Percentiles rank a stretch among this genome's conserved stretches.
Evolutionary conservation across 2,113 vertebrate species (phyloP).

Genomic region (Ophthalmolycus amberensis): DNA sequence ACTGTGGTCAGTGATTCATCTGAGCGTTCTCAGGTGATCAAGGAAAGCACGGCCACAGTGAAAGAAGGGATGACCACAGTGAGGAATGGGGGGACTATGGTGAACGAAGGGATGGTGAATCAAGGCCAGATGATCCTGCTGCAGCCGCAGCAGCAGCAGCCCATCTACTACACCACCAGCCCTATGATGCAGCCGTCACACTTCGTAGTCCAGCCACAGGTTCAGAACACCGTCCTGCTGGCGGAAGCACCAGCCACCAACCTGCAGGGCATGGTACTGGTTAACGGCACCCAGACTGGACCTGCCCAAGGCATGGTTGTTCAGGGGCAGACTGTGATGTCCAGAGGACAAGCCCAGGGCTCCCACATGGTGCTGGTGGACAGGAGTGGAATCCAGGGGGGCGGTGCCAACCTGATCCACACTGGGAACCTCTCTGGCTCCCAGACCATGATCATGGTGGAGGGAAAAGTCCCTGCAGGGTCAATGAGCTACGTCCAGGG

Average conservation of each 20-base stretch:
- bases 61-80: slow-evolving; percentile 14
- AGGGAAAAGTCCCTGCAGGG: slow-evolving; percentile 54
- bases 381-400: neutral
- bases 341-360: slow-evolving; percentile 30
- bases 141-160: slow-evolving; percentile 75
- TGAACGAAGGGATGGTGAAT: slow-evolving; percentile 23
- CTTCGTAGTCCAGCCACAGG: slow-evolving; percentile 72
- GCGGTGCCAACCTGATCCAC: slow-evolving; percentile 49
- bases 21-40: slow-evolving; percentile 32
- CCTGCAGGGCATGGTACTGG: slow-evolving; percentile 70
- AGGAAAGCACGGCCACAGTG: neutral
- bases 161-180: slow-evolving; percentile 71
- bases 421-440: slow-evolving; percentile 65
- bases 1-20: slow-evolving; percentile 47
- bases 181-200: slow-evolving; percentile 72
- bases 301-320: slow-evolving; percentile 37
- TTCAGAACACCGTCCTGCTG: slow-evolving; percentile 69
- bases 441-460: slow-evolving; percentile 72
- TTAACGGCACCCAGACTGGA: slow-evolving; percentile 38
- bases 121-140: slow-evolving; percentile 71
- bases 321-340: slow-evolving; percentile 55
- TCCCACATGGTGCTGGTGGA: slow-evolving; percentile 51
- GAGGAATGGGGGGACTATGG: slow-evolving; percentile 27
- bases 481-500: slow-evolving; percentile 31
- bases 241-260: slow-evolving; percentile 58